A percentile compares a stretch with the other conserved stretches of the same genome.
These are phyloP conservation scores for Sminthurinus aureus DNA, from an alignment of 2,888 invertebrate genomes.

Conservation along the genomic window DNA sequence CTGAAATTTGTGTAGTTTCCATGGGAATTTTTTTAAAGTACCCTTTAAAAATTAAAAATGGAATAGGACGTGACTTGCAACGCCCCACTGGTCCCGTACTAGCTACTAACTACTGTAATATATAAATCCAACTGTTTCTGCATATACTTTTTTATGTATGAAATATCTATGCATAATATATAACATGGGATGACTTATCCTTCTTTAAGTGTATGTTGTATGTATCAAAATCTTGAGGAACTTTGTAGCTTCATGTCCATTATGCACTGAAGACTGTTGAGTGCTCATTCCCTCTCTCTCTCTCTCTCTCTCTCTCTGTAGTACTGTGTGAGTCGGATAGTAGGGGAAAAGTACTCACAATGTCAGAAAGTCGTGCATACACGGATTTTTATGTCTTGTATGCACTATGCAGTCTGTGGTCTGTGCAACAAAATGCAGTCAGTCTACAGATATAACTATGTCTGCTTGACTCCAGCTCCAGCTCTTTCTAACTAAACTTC, in stretches of 20 bases:
- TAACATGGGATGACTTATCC: no score
- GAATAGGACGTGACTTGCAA: no score
- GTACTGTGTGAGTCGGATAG: neutral
- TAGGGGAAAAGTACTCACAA: constrained; percentile 5
- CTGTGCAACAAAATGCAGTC: neutral
- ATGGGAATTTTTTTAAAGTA: no score
- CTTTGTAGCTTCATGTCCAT: neutral
- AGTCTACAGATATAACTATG: no score
- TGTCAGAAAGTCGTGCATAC: neutral
- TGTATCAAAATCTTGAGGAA: neutral
- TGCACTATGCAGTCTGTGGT: neutral
- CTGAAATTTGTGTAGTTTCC: no score
- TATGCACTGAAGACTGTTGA: neutral
- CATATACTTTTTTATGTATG: no score
- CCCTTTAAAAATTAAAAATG: no score
- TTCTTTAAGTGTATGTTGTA: neutral
- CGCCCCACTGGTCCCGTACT: no score
- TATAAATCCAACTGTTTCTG: no score
- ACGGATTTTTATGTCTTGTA: neutral
- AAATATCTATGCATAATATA: neutral
- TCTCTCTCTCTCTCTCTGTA: neutral
- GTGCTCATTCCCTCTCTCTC: neutral
- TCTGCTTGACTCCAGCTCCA: no score
- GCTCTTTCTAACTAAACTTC: no score
- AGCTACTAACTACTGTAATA: neutral